Evolutionary conservation across 2,797 vertebrate genomes (phyloP).

Genomic region (Gymnodraco acuticeps): DNA sequence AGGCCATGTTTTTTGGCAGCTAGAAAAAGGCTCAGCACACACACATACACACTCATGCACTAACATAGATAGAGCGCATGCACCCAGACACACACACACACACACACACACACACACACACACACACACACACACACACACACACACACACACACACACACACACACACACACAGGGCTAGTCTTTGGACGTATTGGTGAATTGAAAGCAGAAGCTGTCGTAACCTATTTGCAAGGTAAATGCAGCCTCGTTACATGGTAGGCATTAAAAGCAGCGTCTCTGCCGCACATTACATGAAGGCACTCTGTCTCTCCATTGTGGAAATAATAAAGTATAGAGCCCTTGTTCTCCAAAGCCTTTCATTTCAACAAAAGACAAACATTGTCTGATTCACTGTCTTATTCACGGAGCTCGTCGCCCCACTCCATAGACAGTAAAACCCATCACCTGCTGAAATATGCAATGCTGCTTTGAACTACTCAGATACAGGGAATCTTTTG

Average conservation of each 20-base stretch:
- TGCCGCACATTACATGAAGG: conserved; percentile 53
- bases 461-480: conserved; percentile 75
- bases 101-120: conserved; percentile 3
- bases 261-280: conserved; percentile 58
- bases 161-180: background rate
- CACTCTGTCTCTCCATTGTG: conserved; percentile 56
- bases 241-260: conserved; percentile 69
- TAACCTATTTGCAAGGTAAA: conserved; percentile 82
- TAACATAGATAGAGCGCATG: conserved; percentile 6
- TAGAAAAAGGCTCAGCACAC: conserved; percentile 25
- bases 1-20: conserved; percentile 66
- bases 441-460: conserved; percentile 61
- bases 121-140: conserved; percentile 12
- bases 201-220: conserved; percentile 32
- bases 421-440: conserved; percentile 27
- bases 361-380: conserved; percentile 76
- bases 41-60: background rate
- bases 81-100: conserved; percentile 5
- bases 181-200: conserved; percentile 29
- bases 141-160: background rate
- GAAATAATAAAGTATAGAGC: conserved; percentile 72
- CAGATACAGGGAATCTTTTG: conserved; percentile 71
- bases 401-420: conserved; percentile 53
- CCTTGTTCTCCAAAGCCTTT: conserved; percentile 73
- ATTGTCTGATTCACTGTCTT: conserved; percentile 67